These are phyloP conservation scores for Meleagris gallopavo DNA, from an alignment of 2,113 vertebrate species.

Conservation along the genomic window DNA sequence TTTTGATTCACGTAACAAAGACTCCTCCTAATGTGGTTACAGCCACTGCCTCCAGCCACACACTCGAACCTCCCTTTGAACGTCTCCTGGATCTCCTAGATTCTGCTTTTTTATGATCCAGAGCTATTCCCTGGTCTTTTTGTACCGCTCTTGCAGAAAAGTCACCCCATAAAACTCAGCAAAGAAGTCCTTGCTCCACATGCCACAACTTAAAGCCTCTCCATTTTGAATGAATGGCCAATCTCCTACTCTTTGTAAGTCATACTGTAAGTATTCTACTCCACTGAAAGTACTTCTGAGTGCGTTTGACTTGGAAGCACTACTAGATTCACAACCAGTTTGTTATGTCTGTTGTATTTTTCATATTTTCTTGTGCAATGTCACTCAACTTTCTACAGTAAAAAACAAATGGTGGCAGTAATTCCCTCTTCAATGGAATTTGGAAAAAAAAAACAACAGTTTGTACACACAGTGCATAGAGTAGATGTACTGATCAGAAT, in stretches of 20 bases:
- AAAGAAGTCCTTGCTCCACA: not conserved
- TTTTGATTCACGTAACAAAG: not conserved
- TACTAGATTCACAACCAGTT: not conserved
- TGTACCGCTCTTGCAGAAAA: not conserved
- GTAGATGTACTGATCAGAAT: not conserved
- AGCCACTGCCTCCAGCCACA: fast-evolving
- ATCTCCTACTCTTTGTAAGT: not conserved
- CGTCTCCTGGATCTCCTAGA: not conserved
- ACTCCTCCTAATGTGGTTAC: not conserved
- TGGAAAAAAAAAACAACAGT: not conserved
- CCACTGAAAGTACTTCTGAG: not conserved
- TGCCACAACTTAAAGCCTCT: not conserved
- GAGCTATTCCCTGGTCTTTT: not conserved
- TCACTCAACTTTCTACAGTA: not conserved
- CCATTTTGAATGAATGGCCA: not conserved
- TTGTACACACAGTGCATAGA: not conserved
- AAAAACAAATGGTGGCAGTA: not conserved
- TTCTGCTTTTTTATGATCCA: not conserved
- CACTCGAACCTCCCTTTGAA: not conserved
- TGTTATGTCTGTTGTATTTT: not conserved
- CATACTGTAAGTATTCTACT: no score
- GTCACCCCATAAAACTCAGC: not conserved
- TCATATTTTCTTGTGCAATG: not conserved
- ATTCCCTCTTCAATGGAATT: not conserved
- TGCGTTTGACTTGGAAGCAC: not conserved